Percentiles rank a stretch among this genome's conserved stretches.
These are phyloP conservation scores for Drosophila repleta DNA, from an alignment of 1,140 invertebrate genomes.

Conservation along the genomic window DNA sequence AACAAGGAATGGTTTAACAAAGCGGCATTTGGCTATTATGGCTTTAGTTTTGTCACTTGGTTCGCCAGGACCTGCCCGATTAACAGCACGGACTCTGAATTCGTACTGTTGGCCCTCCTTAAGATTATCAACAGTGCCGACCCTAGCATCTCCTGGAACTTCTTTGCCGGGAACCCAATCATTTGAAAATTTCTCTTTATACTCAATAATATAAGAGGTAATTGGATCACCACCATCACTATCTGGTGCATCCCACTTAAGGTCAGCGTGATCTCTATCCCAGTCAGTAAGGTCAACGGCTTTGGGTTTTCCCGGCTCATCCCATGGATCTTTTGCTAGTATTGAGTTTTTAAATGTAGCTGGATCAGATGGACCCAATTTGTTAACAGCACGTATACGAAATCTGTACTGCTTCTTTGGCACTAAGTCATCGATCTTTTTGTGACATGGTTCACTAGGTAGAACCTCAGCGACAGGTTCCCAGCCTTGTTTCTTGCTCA, in stretches of 20 bases:
- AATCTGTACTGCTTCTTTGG: conserved; percentile 97
- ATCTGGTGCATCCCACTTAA: conserved; percentile 95
- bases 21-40: conserved; percentile 97
- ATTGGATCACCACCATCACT: conserved; percentile 97
- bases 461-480: conserved; percentile 91
- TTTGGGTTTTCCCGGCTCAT: conserved; percentile 96
- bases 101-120: conserved; percentile 98
- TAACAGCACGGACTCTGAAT: conserved; percentile 97
- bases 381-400: conserved; percentile 97
- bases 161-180: conserved; percentile 93
- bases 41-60: conserved; percentile 97
- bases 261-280: conserved; percentile 97
- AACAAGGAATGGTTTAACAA: conserved; percentile 96
- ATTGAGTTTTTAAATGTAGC: conserved; percentile 93
- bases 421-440: conserved; percentile 94
- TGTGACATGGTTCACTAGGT: conserved; percentile 88
- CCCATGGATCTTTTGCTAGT: conserved; percentile 98
- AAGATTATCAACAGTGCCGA: conserved; percentile 93
- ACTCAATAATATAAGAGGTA: conserved; percentile 96
- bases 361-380: conserved; percentile 94
- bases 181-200: conserved; percentile 96
- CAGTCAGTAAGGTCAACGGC: conserved; percentile 96
- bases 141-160: conserved; percentile 90
- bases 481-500: conserved; percentile 94
- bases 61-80: conserved; percentile 97